Conservation (phyloP, 2,888 invertebrate species). For the Hirtodrosophila trivittata region DNA sequence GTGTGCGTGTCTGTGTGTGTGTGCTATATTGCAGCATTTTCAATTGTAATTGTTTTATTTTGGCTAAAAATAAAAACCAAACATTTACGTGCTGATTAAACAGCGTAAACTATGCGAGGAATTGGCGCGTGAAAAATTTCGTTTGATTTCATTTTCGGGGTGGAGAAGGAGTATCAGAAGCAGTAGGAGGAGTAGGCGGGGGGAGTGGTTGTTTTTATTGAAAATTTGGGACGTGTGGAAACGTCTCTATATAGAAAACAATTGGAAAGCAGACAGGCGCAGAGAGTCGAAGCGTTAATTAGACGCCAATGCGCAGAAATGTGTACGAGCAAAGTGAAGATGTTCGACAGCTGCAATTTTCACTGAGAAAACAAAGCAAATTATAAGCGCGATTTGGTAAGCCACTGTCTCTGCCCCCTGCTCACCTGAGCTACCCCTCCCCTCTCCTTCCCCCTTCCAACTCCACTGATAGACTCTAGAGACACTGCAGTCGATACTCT, state of each 20-base stretch:
- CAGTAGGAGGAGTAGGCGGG: background rate
- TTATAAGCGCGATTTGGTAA: slow-evolving; percentile 52
- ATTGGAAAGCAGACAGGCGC: slow-evolving; percentile 64
- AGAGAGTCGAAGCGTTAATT: slow-evolving; percentile 62
- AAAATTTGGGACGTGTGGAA: slow-evolving; percentile 51
- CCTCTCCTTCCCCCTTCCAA: background rate
- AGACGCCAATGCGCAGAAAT: slow-evolving; percentile 49
- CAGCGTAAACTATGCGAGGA: slow-evolving; percentile 70
- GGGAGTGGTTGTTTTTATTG: background rate
- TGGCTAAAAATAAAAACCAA: slow-evolving; percentile 62
- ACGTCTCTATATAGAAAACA: slow-evolving; percentile 38
- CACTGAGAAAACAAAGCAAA: slow-evolving; percentile 62
- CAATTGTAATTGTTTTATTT: slow-evolving; percentile 50
- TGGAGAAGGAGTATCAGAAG: slow-evolving; percentile 13
- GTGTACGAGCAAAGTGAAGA: slow-evolving; percentile 60
- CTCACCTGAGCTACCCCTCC: no score
- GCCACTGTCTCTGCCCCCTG: background rate
- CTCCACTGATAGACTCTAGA: slow-evolving; percentile 13
- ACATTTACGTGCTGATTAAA: slow-evolving; percentile 71
- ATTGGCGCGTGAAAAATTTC: slow-evolving; percentile 79
- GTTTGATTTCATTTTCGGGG: slow-evolving; percentile 54
- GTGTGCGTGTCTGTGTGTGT: slow-evolving; percentile 11
- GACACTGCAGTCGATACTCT: slow-evolving; percentile 48
- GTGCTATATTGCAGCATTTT: slow-evolving; percentile 54
- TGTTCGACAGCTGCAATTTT: slow-evolving; percentile 57